Base-by-base conservation (phyloP, 2,113 vertebrate genomes). In the Elachura formosa region DNA sequence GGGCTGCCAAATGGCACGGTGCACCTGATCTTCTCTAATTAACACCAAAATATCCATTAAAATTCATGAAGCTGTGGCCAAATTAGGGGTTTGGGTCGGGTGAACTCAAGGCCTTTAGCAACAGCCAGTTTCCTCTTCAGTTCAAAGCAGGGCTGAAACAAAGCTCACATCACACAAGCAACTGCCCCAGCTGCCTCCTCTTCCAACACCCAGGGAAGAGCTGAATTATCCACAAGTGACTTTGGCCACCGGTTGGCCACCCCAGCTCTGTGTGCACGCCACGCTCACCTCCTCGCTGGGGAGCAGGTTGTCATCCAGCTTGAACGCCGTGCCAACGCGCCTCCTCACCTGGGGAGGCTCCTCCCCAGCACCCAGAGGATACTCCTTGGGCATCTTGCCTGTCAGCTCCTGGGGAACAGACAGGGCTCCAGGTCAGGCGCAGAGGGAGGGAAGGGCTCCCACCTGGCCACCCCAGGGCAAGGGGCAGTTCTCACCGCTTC, bases 381-480 rank as follows among this genome's bases (percentile, higher is more conserved):
- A 99, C 58, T 99, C 99, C 94, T 98, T 98, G 17, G 99, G 99
- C 96, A 99, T 97, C 82, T 95, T 98, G 54, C 99, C 99, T 0
- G 99, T 99, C 88, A 99, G 98, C 91, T 99, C 99, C 99, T 99
- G 95, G 25, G 61, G 92, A 88, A 89, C 66, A 88, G 90, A 73
- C 36, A 93, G 5, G 28, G 40, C 36, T 69, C 48, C 21, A 41
- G 8, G 9, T 7, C 62, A 86, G 89, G 52, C 8, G 5, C 10
- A 10, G 29, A 4, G 6, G 31, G 31, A 58, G 4, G 23, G 21
- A 59, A 74, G 23, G 31, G 36, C 15, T 78, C 71, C 59, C n/a
- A 20, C 75, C n/a, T 28, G 1, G 14, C 41, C 12, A 1, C 6
- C 34, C 25, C 52, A 33, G 12, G 0, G 0, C 2, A 18, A 54